Conservation (phyloP, 2,797 vertebrate species). For the Lepus oiostolus region DNA sequence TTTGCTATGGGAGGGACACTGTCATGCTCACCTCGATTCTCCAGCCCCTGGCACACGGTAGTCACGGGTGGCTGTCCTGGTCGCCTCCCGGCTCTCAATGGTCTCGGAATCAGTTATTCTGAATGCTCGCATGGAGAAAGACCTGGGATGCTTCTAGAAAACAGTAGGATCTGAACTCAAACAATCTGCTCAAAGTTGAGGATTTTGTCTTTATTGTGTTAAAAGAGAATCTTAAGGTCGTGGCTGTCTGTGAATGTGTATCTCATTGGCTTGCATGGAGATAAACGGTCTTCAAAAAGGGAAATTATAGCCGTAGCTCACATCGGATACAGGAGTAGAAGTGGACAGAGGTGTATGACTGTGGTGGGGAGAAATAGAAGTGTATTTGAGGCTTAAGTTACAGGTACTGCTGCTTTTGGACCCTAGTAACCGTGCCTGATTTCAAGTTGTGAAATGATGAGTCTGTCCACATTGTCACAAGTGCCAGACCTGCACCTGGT, state of each 20-base stretch:
- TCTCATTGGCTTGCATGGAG: background rate
- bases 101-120: background rate
- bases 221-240: background rate
- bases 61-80: background rate
- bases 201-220: background rate
- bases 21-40: background rate
- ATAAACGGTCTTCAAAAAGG: background rate
- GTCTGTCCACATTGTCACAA: background rate
- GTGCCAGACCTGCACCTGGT: background rate
- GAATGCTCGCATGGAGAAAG: background rate
- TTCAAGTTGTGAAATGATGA: background rate
- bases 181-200: background rate
- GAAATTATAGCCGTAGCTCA: background rate
- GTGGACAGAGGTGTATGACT: background rate
- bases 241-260: background rate
- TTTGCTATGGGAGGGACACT: accelerated
- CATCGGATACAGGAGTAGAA: background rate
- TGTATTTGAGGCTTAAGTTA: background rate
- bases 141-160: background rate
- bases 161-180: background rate
- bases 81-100: background rate
- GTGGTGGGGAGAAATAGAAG: background rate
- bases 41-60: background rate
- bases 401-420: background rate
- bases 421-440: background rate